Evolutionary conservation across 2,113 vertebrate species (phyloP), one percentile per base, ranked within the genome.

Genomic region (Urocitellus parryii): DNA sequence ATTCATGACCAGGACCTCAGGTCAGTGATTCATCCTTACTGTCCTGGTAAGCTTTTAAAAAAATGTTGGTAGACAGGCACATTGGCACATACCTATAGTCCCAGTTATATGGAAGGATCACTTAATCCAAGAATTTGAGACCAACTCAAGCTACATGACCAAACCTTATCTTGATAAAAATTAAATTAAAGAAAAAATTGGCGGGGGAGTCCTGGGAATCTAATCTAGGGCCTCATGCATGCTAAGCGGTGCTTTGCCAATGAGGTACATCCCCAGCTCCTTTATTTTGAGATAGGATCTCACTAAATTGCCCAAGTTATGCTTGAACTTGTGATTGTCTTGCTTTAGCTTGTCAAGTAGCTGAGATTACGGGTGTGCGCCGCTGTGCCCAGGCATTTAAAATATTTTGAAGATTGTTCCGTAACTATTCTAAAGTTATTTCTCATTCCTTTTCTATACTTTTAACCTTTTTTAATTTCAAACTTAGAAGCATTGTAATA

Each of bases 371-470:
- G 34, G 29, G 67, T 16, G 14, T 68, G 32, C 6, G 6, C 67
- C 32, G 8, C 32, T 34, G 12, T 34, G 32, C 7, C 45, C 78
- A 56, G 4, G 48, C 27, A 34, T 4, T 45, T 68, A 76, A 67
- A 73, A n/a, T 29, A 42, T 61, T 80, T 95, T 89, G 34, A 89
- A 85, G 51, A 74, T 85, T 67, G 29, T 91, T 82, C 39, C 61
- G 22, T 94, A 79, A 78, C 61, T 58, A 9, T 56, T 89, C 84
- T 73, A 48, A 86, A 84, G 25, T 79, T 78, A 86, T 48, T 74
- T 51, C 42, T 93, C 34, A 4, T 94, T 91, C 18, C 61, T 86
- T 87, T 87, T 72, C n/a, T 91, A 0, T 78, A 56, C 25, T 58
- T 67, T 76, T 76, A 86, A 53, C 63, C 45, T 45, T 92, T 92